phyloP scores from a whole-genome alignment of 2,797 vertebrate genomes.

The Schizopygopsis malacanthus region DNA sequence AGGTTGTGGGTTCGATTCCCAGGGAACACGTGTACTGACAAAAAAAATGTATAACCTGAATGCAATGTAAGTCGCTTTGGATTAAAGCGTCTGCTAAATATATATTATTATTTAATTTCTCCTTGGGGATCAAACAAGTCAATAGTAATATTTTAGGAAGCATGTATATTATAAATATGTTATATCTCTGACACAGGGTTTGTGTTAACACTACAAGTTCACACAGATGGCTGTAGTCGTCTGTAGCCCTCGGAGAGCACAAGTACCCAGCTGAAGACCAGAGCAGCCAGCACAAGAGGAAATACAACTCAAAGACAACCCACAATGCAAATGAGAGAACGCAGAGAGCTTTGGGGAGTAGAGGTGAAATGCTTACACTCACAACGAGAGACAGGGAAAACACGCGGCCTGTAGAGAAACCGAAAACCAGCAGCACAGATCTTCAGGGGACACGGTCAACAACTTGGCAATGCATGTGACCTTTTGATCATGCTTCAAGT shows the following conservation, averaged over 20 bases:
- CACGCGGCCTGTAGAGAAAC: background rate
- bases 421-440: constrained; percentile 1
- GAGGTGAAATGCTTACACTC: background rate
- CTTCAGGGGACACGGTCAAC: constrained; percentile 2
- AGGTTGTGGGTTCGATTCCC: too few relatives aligned
- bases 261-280: background rate
- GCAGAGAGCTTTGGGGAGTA: background rate
- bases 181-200: background rate
- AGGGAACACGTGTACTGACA: too few relatives aligned
- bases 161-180: background rate
- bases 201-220: background rate
- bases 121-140: too few relatives aligned
- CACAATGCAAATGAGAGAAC: constrained; percentile 38
- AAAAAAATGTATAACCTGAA: too few relatives aligned
- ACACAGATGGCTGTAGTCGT: background rate
- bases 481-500: background rate
- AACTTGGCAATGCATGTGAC: constrained; percentile 22
- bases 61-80: too few relatives aligned
- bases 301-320: constrained; percentile 7
- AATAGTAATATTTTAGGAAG: too few relatives aligned
- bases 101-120: too few relatives aligned
- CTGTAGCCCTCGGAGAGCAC: background rate
- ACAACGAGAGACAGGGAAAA: constrained; percentile 5
- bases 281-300: constrained; percentile 14
- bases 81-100: too few relatives aligned